These are phyloP conservation scores for Diarsia brunnea DNA, from an alignment of 2,888 invertebrate genomes.

Conservation along the genomic window DNA sequence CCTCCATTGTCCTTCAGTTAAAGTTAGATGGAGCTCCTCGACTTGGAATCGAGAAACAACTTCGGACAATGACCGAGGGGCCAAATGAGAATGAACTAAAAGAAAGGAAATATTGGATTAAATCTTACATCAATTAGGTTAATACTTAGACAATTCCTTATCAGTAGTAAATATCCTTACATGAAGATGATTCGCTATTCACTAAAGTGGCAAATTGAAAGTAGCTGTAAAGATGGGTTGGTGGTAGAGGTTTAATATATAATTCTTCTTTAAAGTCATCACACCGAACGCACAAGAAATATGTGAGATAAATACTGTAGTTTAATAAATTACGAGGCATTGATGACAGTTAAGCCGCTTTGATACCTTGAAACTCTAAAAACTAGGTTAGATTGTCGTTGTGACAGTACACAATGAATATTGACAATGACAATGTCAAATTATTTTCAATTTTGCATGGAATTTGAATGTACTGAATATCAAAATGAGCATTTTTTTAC, in stretches of 20 bases:
- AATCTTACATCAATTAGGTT: neutral
- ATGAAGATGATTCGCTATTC: slow-evolving; percentile 89
- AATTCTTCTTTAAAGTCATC: slow-evolving; percentile 97
- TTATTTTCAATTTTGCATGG: neutral
- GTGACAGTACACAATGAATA: neutral
- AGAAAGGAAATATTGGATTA: slow-evolving; percentile 8
- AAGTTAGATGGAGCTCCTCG: slow-evolving; percentile 96
- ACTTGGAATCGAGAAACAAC: slow-evolving; percentile 96
- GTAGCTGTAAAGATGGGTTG: slow-evolving; percentile 96
- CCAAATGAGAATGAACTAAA: slow-evolving; percentile 94
- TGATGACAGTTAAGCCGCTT: slow-evolving; percentile 4
- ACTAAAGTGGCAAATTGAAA: slow-evolving; percentile 97
- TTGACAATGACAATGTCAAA: neutral
- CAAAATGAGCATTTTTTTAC: no score
- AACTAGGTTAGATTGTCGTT: neutral
- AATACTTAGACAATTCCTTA: slow-evolving; percentile 5
- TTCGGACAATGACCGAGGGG: slow-evolving; percentile 97
- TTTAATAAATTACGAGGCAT: slow-evolving; percentile 58
- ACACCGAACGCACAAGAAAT: slow-evolving; percentile 69
- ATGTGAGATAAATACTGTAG: slow-evolving; percentile 54
- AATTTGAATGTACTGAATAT: neutral
- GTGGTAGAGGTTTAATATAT: slow-evolving; percentile 95
- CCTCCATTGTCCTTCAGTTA: slow-evolving; percentile 98
- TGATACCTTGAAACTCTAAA: neutral
- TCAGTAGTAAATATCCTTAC: slow-evolving; percentile 86